A percentile compares a stretch with the other conserved stretches of the same genome.
phyloP scores from a whole-genome alignment of 2,888 invertebrate genomes.

The Campaea margaritaria region DNA sequence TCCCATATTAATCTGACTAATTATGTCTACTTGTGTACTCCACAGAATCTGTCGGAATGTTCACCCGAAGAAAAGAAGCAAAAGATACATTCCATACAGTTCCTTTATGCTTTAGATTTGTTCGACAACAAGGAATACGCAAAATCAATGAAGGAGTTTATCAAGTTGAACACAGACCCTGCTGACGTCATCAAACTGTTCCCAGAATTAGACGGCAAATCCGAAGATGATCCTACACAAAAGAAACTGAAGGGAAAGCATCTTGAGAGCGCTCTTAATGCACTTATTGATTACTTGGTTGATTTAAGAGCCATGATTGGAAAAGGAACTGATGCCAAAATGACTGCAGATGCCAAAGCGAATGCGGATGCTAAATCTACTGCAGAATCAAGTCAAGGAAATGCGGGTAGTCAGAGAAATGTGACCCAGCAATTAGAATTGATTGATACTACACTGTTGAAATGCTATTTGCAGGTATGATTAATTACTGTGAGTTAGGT shows the following conservation, averaged over 20 bases:
- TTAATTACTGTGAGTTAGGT: too few species aligned
- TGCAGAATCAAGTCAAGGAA: constrained; percentile 45
- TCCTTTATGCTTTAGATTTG: constrained; percentile 94
- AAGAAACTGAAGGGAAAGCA: constrained; percentile 91
- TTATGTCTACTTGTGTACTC: constrained; percentile 19
- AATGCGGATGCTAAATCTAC: constrained; percentile 2
- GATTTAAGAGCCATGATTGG: constrained; percentile 88
- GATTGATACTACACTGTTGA: constrained; percentile 98
- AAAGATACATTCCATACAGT: constrained; percentile 94
- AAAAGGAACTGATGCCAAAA: constrained; percentile 37
- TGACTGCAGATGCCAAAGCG: constrained; percentile 1
- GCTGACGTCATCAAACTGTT: constrained; percentile 97
- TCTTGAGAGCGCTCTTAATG: constrained; percentile 93
- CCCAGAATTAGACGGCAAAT: constrained; percentile 91
- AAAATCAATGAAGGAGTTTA: constrained; percentile 96
- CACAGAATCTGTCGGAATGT: constrained; percentile 93
- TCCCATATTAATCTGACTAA: constrained; percentile 37
- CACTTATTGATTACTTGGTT: constrained; percentile 95
- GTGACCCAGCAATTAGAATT: constrained; percentile 88
- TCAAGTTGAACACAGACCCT: constrained; percentile 95
- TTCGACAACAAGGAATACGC: constrained; percentile 95
- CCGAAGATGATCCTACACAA: constrained; percentile 50
- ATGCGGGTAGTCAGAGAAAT: constrained; percentile 59
- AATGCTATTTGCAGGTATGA: constrained; percentile 96
- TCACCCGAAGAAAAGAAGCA: constrained; percentile 91